These are phyloP conservation scores for Diloba caeruleocephala DNA, from an alignment of 2,888 invertebrate species.

Conservation along the genomic window DNA sequence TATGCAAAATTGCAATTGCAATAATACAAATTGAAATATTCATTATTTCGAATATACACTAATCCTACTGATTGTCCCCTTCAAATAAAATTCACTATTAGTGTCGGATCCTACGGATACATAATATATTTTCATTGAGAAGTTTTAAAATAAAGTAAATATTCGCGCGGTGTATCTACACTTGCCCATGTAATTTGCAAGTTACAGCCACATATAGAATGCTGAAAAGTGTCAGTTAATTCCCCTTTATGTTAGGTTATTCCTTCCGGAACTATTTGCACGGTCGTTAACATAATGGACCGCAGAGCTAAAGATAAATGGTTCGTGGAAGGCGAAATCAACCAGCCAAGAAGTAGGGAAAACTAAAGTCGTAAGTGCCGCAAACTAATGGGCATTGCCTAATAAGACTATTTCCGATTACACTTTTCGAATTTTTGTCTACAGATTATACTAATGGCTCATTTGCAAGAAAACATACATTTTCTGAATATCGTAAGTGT, in stretches of 20 bases:
- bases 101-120: too few relatives aligned
- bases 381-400: slow-evolving; percentile 59
- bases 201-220: too few relatives aligned
- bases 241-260: slow-evolving; percentile 65
- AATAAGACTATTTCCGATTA: slow-evolving; percentile 53
- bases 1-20: too few relatives aligned
- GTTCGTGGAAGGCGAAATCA: slow-evolving; percentile 72
- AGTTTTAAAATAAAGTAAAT: too few relatives aligned
- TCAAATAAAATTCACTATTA: too few relatives aligned
- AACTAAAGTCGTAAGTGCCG: slow-evolving; percentile 64
- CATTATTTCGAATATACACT: too few relatives aligned
- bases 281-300: slow-evolving; percentile 82
- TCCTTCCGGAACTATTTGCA: slow-evolving; percentile 77
- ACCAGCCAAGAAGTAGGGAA: slow-evolving; percentile 69
- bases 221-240: slow-evolving; percentile 64
- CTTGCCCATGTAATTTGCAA: too few relatives aligned
- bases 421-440: slow-evolving; percentile 25
- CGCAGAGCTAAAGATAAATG: slow-evolving; percentile 78
- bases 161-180: too few relatives aligned
- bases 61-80: too few relatives aligned
- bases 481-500: slow-evolving; percentile 1
- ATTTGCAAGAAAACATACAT: slow-evolving; percentile 22
- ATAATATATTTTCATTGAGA: too few relatives aligned
- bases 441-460: slow-evolving; percentile 32
- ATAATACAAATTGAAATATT: too few relatives aligned